phyloP scores from a whole-genome alignment of 1,140 invertebrate genomes.

The Calycopis cecrops region DNA sequence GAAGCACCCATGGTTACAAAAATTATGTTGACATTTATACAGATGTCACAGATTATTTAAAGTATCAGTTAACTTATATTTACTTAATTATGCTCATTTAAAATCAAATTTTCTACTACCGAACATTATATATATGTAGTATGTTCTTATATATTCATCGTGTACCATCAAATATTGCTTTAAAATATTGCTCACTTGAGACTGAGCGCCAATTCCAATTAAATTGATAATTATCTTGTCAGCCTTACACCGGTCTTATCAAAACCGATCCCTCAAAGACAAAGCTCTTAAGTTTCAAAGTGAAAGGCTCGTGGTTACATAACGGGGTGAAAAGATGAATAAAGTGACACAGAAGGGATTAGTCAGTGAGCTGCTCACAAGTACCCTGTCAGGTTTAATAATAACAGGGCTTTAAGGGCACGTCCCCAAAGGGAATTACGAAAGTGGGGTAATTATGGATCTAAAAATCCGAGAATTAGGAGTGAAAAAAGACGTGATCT shows the following conservation, averaged over 20 bases:
- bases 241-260: slow-evolving; percentile 20
- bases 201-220: slow-evolving; percentile 26
- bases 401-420: too few species aligned
- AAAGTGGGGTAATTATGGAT: too few species aligned
- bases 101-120: background rate
- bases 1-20: too few species aligned
- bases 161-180: slow-evolving; percentile 30
- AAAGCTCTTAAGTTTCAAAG: slow-evolving; percentile 7
- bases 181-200: slow-evolving; percentile 33
- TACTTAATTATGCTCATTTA: too few species aligned
- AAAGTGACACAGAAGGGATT: background rate
- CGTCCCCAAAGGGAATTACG: too few species aligned
- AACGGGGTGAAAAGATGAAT: background rate
- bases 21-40: too few species aligned
- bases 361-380: too few species aligned
- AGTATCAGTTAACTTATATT: too few species aligned
- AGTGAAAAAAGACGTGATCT: too few species aligned
- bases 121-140: background rate
- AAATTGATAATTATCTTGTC: slow-evolving; percentile 32
- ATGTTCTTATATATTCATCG: slow-evolving; percentile 12
- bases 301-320: slow-evolving; percentile 1
- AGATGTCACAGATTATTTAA: too few species aligned
- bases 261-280: background rate
- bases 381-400: background rate
- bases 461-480: too few species aligned